Conservation (phyloP, 2,113 vertebrate species). For the Himantopus leucocephalus region DNA sequence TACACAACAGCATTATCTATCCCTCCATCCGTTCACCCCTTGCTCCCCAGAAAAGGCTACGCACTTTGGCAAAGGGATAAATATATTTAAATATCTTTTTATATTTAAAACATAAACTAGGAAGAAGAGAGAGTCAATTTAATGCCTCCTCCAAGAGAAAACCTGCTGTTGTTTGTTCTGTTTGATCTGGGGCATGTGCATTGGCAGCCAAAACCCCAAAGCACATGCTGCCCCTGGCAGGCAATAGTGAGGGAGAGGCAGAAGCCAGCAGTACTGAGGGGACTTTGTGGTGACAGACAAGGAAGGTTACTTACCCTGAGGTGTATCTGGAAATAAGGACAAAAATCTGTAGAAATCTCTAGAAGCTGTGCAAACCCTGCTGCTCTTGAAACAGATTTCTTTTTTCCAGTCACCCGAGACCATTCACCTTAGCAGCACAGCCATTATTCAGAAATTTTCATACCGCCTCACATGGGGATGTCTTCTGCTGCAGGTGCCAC, state of each 20-base stretch:
- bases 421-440: neutral
- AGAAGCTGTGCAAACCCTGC: neutral
- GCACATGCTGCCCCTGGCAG: neutral
- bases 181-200: neutral
- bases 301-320: neutral
- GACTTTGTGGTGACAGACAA: neutral
- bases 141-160: neutral
- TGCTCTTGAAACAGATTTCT: neutral
- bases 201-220: neutral
- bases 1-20: neutral
- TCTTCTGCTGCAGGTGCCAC: neutral
- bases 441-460: neutral
- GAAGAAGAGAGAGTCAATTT: neutral
- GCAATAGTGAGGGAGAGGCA: neutral
- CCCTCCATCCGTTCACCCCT: neutral
- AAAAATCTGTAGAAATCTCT: neutral
- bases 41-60: neutral
- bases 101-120: neutral
- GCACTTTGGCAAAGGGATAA: neutral
- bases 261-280: neutral
- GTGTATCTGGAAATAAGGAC: neutral
- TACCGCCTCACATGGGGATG: neutral
- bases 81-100: neutral
- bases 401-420: neutral
- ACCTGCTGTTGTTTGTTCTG: neutral